Evolutionary conservation across 1,140 invertebrate species (phyloP), one percentile per base, ranked within the genome.

Genomic region (Andricus grossulariae): DNA sequence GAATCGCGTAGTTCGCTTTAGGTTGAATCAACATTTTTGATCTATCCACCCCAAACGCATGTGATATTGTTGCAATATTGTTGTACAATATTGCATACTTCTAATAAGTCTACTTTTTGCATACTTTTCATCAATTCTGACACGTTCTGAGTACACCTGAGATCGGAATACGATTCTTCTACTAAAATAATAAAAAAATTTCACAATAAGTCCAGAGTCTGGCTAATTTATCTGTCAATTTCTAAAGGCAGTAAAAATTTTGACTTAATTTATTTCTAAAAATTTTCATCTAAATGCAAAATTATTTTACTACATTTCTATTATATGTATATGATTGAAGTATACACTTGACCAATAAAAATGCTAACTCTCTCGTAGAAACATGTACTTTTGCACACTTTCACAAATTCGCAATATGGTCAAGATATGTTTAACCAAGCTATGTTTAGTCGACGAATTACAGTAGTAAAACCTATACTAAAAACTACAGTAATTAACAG

Each of bases 21-120:
- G 18, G 50, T 50, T 25, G 49, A 32, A 51, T 72, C 21, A 72
- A 51, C 71, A 72, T 45, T 8, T 45, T 39, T 51, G 3, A 52
- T 72, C 52, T 50, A 72, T 51, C 71, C 71, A 51, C 71, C 50
- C 52, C 49, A 39, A 15, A 15, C 8, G 16, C 39, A 71, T 39
- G 16, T 50, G 70, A 71, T 49, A 71, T 49, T n/a, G 19, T 49
- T 25, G 21, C 60, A 25, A 21, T 70, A 21, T 21, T 39, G 70
- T 45, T n/a, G 39, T 18, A n/a, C 18, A 71, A 71, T 49, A 71
- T 71, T 71, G 50, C 70, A 50, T 25, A 15, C 39, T 16, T 71
- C 45, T 16, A 13, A 71, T 49, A 11, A 7, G 7, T 39, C 39
- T 16, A 39, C 45, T 70, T 70, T 39, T 21, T 70, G 4, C 15